These are phyloP conservation scores for Propithecus perrieri DNA, from an alignment of 2,797 vertebrate species.

Conservation along the genomic window DNA sequence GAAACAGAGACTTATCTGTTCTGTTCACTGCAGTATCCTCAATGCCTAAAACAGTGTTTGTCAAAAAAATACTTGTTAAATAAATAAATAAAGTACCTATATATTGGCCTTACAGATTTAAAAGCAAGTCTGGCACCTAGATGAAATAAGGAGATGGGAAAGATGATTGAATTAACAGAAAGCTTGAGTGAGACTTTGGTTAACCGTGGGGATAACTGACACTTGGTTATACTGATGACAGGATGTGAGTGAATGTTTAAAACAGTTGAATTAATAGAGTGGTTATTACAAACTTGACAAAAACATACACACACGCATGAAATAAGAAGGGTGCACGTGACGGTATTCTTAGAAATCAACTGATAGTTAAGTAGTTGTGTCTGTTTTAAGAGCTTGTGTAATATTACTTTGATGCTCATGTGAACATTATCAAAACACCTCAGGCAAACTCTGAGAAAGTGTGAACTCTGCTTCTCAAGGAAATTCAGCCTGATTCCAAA, in stretches of 20 bases:
- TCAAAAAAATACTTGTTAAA: background rate
- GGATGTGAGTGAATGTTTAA: background rate
- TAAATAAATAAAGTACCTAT: background rate
- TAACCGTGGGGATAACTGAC: background rate
- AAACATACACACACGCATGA: background rate
- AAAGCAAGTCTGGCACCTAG: background rate
- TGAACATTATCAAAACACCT: background rate
- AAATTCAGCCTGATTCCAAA: background rate
- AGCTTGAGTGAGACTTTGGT: background rate
- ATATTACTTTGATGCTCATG: background rate
- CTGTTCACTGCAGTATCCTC: background rate
- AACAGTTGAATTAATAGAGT: background rate
- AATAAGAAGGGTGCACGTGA: background rate
- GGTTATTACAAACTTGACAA: background rate
- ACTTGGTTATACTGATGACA: background rate
- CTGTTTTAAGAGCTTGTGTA: background rate
- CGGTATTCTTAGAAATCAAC: background rate
- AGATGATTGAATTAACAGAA: background rate
- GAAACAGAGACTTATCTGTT: background rate
- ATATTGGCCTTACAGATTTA: background rate
- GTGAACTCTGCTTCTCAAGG: background rate
- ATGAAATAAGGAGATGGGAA: background rate
- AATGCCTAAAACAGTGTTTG: background rate
- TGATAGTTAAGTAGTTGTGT: background rate
- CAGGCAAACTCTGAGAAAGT: background rate